Evolutionary conservation across 1,140 invertebrate genomes (phyloP).

Genomic region (Magallana ariakensis): DNA sequence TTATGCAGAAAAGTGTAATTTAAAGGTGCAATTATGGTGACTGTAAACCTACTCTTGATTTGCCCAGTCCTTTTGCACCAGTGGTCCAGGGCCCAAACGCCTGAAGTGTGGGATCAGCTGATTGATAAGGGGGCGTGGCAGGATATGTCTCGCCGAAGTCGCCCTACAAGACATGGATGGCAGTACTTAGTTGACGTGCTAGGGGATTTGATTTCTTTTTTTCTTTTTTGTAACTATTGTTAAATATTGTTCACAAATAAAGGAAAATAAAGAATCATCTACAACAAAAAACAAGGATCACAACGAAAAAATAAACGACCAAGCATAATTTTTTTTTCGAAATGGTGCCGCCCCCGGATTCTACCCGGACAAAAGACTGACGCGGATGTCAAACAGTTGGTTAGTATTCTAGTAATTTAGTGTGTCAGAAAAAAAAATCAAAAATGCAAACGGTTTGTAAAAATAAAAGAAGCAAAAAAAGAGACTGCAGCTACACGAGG

Average conservation of each 20-base stretch:
- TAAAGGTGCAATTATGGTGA: slow-evolving; percentile 14
- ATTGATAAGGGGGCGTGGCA: slow-evolving; percentile 64
- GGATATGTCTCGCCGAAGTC: slow-evolving; percentile 65
- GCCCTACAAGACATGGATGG: slow-evolving; percentile 63
- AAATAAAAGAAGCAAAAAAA: slow-evolving; percentile 31
- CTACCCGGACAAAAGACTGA: slow-evolving; percentile 6
- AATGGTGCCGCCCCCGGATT: slow-evolving; percentile 32
- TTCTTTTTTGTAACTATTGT: slow-evolving; percentile 8
- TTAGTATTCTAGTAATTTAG: slow-evolving; percentile 37
- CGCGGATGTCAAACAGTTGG: slow-evolving; percentile 28
- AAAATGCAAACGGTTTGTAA: slow-evolving; percentile 50
- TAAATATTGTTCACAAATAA: background rate
- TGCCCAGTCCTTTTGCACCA: slow-evolving; percentile 62
- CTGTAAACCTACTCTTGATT: slow-evolving; percentile 66
- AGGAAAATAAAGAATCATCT: background rate
- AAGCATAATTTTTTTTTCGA: slow-evolving; percentile 15
- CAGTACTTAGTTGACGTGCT: slow-evolving; percentile 20
- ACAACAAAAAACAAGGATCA: slow-evolving; percentile 15
- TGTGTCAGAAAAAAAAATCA: slow-evolving; percentile 22
- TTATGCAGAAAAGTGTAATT: background rate
- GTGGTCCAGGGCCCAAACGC: slow-evolving; percentile 64
- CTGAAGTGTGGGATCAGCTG: slow-evolving; percentile 60
- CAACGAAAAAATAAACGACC: slow-evolving; percentile 16
- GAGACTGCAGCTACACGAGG: slow-evolving; percentile 23
- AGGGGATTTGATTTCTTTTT: background rate